phyloP scores from a whole-genome alignment of 2,113 vertebrate species.

The Pachypanchax playfairii region DNA sequence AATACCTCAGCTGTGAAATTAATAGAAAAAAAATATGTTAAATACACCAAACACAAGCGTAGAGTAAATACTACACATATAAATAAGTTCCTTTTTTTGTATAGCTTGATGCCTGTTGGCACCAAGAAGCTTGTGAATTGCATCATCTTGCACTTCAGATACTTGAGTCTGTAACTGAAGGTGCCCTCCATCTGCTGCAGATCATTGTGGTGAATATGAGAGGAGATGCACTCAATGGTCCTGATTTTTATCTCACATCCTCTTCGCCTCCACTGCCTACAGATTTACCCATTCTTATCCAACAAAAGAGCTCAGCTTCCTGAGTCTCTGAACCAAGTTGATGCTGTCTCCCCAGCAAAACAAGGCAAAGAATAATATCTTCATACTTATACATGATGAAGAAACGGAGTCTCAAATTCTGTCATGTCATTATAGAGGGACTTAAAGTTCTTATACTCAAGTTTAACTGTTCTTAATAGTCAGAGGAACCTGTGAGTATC shows the following conservation, averaged over 20 bases:
- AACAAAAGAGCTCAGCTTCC: neutral
- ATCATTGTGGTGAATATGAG: neutral
- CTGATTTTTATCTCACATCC: neutral
- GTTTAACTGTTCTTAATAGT: neutral
- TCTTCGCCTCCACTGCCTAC: neutral
- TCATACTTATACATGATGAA: neutral
- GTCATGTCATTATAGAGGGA: neutral
- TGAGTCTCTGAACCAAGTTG: neutral
- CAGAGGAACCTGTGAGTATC: neutral
- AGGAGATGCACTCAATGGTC: neutral
- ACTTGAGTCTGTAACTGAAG: neutral
- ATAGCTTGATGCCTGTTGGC: neutral
- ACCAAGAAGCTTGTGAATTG: neutral
- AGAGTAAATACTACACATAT: no score
- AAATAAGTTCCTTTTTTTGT: no score
- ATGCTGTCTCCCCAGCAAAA: slow-evolving; percentile 1
- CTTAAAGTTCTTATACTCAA: neutral
- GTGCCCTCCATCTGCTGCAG: neutral
- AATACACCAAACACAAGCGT: no score
- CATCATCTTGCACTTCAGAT: neutral
- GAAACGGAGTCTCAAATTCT: neutral
- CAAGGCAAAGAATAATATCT: no score
- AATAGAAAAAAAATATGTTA: no score
- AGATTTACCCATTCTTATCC: neutral
- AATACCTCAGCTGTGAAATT: no score